Evolutionary conservation across 2,888 invertebrate genomes (phyloP), one percentile per base, ranked within the genome.

Genomic region (Rhagonycha fulva): DNA sequence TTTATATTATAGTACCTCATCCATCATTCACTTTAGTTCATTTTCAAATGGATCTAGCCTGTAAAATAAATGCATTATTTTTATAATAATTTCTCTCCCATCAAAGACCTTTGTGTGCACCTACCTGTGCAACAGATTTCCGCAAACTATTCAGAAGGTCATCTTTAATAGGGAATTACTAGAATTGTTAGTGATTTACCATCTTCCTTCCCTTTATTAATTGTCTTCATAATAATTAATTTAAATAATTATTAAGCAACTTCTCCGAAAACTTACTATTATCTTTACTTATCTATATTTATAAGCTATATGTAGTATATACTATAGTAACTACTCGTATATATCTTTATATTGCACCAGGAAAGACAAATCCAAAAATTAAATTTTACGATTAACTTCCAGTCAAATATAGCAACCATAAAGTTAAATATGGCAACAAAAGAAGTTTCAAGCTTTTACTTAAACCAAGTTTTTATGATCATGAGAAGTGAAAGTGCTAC

Each of bases 401-500:
- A 67, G 9, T 24, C 9, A 9, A 28, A 28, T 19, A 26, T 2
- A 23, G 66, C n/a, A 24, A 26, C n/a, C 3, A 24, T 12, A 68
- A 30, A n/a, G 10, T 19, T 24, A 69, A 32, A 14, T n/a, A n/a
- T 5, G 11, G 9, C n/a, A 60, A 26, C 47, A 32, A 69, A 24
- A 23, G 19, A 30, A 28, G 28, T 11, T 62, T 24, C 23, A 12
- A 47, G 47, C 47, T 7, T 32, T 66, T 66, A 66, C 60, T 14
- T 9, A 32, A 70, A 60, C 14, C 23, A 70, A 70, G 23, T 47
- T 68, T 24, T 30, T 72, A 66, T 62, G 32, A 26, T 63, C 72
- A 28, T 68, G 68, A 62, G 73, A 73, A 73, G 73, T 68, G 68
- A 73, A 73, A 73, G 73, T 47, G 9, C n/a, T 47, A 47, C 47